These are phyloP conservation scores for Aphidoletes aphidimyza DNA, from an alignment of 2,888 invertebrate species.

Conservation along the genomic window DNA sequence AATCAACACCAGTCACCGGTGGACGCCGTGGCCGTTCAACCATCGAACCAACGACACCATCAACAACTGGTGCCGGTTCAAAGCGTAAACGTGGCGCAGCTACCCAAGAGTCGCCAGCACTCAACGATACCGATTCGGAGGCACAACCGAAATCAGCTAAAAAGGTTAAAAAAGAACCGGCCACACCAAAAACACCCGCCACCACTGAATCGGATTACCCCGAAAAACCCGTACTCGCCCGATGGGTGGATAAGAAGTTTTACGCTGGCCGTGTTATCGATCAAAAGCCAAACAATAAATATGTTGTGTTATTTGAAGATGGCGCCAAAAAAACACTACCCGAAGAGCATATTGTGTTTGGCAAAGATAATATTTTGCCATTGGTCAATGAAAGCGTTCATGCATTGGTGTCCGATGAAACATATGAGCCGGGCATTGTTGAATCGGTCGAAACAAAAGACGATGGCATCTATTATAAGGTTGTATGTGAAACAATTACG, in stretches of 20 bases:
- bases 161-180: constrained; percentile 16
- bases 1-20: constrained; percentile 33
- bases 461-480: constrained; percentile 60
- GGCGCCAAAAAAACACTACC: constrained; percentile 71
- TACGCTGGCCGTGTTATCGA: constrained; percentile 73
- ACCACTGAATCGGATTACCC: constrained; percentile 55
- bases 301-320: constrained; percentile 73
- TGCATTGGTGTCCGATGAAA: constrained; percentile 69
- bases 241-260: constrained; percentile 76
- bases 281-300: constrained; percentile 71
- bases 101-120: background rate
- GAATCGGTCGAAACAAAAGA: constrained; percentile 62
- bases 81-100: constrained; percentile 35
- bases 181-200: background rate
- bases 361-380: constrained; percentile 67
- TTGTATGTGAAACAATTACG: constrained; percentile 64
- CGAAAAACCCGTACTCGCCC: constrained; percentile 69
- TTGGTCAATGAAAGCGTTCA: constrained; percentile 70
- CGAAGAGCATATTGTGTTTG: constrained; percentile 73
- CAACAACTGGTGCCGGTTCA: background rate
- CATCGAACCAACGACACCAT: constrained; percentile 10
- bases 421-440: constrained; percentile 68
- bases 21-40: background rate
- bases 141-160: constrained; percentile 54
- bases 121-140: constrained; percentile 10